phyloP scores from a whole-genome alignment of 2,113 vertebrate genomes.

The Oncorhynchus tshawytscha region DNA sequence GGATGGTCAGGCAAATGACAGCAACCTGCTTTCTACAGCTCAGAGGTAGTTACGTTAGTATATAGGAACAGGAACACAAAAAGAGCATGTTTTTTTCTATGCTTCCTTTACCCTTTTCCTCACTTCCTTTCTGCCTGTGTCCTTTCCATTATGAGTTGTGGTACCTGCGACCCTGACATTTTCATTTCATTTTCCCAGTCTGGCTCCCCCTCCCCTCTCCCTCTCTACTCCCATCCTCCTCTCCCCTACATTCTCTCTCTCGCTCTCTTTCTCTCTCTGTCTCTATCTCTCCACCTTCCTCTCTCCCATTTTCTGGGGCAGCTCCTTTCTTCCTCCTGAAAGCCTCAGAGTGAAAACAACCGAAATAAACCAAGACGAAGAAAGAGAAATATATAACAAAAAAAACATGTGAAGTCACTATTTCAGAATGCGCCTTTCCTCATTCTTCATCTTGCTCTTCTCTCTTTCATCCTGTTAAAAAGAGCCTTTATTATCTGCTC shows the following conservation, averaged over 20 bases:
- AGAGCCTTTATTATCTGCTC: conserved; percentile 66
- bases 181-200: conserved; percentile 14
- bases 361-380: conserved; percentile 44
- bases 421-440: conserved; percentile 17
- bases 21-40: no score
- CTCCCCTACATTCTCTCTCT: neutral
- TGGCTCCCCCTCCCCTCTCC: neutral
- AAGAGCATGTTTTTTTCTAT: neutral
- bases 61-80: neutral
- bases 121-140: neutral
- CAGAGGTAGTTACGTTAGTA: no score
- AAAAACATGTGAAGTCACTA: conserved; percentile 61
- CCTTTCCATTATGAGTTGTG: neutral
- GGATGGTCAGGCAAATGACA: no score
- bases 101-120: neutral
- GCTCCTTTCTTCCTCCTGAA: conserved; percentile 60
- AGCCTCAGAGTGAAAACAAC: conserved; percentile 64
- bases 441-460: conserved; percentile 36
- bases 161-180: neutral
- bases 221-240: no score
- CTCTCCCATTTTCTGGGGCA: conserved; percentile 39
- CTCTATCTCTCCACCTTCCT: neutral
- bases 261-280: conserved; percentile 18
- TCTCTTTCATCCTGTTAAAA: conserved; percentile 67
- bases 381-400: conserved; percentile 54